Evolutionary conservation across 92 coral and sea anemone species (phyloP), one percentile per base, ranked within the genome.

Genomic region (Palythoa heliodiscus): DNA sequence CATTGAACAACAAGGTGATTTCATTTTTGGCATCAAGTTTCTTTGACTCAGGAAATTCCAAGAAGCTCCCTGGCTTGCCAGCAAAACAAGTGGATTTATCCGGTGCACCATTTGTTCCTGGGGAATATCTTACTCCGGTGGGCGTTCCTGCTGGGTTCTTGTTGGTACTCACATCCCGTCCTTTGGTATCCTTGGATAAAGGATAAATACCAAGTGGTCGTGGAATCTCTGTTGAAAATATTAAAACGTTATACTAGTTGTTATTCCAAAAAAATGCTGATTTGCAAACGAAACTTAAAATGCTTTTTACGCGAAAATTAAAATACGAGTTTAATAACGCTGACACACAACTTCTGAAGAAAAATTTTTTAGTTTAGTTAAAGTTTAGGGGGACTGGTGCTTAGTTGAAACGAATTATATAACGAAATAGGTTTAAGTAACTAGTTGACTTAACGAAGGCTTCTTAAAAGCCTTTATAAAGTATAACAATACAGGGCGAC

Each of bases 21-120:
- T 93, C 91, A 66, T 82, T 47, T 71, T 73, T 90, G 24, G 93
- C 83, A 58, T 92, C 91, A 22, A 94, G 84, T 78, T 84, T 90
- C 1, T 95, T 93, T 25, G 82, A 90, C 72, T 92, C 90, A 38
- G 98, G 98, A 84, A 94, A 92, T 9, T 91, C 92, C 73, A 94
- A 83, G 88, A 88, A 88, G 53, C 96, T 93, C 71, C 89, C 85
- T 1, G 88, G 87, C 24, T 88, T 77, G 43, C 98, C 98, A 19
- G 76, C 55, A 76, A 94, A 94, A 22, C 92, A 86, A 7, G 95
- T 94, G 22, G 95, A 86, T 82, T 85, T 86, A 78, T 91, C 88
- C 6, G 98, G 95, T 52, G 89, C 89, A 20, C 87, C 83, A 67
- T 90, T 90, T 19, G 98, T 90, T 74, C 98, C 98, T 4, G 95